Conservation (phyloP, 2,113 vertebrate genomes). For the Dromaius novaehollandiae region DNA sequence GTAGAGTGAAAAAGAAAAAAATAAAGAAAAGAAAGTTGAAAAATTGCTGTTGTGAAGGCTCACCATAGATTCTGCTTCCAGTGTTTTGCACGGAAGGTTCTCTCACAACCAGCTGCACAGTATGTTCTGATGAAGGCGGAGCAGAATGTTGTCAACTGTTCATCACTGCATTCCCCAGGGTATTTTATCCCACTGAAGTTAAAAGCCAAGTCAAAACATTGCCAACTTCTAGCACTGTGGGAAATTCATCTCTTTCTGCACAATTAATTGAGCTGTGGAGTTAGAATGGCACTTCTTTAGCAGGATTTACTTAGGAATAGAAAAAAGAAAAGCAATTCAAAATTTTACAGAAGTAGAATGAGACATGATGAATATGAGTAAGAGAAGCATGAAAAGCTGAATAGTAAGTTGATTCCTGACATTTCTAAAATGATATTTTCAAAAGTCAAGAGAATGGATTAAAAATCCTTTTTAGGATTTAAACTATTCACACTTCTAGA, state of each 20-base stretch:
- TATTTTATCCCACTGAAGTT: conserved; percentile 4
- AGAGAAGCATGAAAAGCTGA: not conserved
- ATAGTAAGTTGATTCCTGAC: not conserved
- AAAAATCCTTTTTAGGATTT: not conserved
- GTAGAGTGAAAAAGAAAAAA: fast-evolving
- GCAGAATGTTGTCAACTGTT: not conserved
- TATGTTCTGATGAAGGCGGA: not conserved
- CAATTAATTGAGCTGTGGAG: conserved; percentile 1
- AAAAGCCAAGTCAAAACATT: conserved; percentile 26
- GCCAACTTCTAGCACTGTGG: not conserved
- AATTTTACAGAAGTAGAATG: not conserved
- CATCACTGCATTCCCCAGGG: not conserved
- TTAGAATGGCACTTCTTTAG: not conserved
- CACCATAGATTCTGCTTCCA: not conserved
- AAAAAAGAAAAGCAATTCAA: not conserved
- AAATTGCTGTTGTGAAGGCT: not conserved
- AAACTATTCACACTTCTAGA: not conserved
- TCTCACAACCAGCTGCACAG: not conserved
- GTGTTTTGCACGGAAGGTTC: not conserved
- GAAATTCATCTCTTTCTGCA: not conserved
- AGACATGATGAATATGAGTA: not conserved
- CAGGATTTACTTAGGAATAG: not conserved
- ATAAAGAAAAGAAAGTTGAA: not conserved
- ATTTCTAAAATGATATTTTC: not conserved
- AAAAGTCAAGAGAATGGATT: not conserved